Evolutionary conservation across 1,140 invertebrate genomes (phyloP).

Genomic region (Cyclargus thomasi): DNA sequence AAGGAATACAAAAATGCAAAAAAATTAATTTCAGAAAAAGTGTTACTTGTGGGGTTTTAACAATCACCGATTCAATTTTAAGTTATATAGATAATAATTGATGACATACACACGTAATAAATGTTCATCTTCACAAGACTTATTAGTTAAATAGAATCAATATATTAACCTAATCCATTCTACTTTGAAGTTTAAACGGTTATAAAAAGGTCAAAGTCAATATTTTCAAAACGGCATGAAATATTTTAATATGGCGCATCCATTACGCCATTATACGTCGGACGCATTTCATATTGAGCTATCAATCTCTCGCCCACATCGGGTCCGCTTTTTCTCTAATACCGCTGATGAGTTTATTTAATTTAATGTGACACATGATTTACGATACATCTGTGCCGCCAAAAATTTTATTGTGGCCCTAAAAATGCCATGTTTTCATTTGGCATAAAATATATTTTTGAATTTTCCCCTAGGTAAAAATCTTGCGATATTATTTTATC

Average conservation of each 20-base stretch:
- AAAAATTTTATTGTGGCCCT: too few relatives aligned
- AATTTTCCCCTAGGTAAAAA: too few relatives aligned
- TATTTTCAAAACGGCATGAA: neutral
- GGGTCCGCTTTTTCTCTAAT: constrained; percentile 57
- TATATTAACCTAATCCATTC: neutral
- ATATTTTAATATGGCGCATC: constrained; percentile 25
- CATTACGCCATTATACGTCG: constrained; percentile 19
- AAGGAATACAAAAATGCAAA: too few relatives aligned
- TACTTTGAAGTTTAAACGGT: neutral
- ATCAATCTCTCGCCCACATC: constrained; percentile 54
- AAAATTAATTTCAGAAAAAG: too few relatives aligned
- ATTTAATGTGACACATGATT: constrained; percentile 32
- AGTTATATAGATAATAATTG: too few relatives aligned
- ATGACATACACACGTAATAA: too few relatives aligned
- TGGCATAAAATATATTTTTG: too few relatives aligned
- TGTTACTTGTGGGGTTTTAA: too few relatives aligned
- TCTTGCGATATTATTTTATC: too few relatives aligned
- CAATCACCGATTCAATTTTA: too few relatives aligned
- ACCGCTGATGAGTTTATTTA: constrained; percentile 51
- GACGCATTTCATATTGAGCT: constrained; percentile 48
- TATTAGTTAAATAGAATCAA: neutral
- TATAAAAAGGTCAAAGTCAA: neutral
- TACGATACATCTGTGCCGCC: neutral
- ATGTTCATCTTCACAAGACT: too few relatives aligned
- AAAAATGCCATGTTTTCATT: too few relatives aligned